A percentile compares a stretch with the other conserved stretches of the same genome.
These are phyloP conservation scores for Odontamblyopus rebecca DNA, from an alignment of 2,797 vertebrate genomes.

Conservation along the genomic window DNA sequence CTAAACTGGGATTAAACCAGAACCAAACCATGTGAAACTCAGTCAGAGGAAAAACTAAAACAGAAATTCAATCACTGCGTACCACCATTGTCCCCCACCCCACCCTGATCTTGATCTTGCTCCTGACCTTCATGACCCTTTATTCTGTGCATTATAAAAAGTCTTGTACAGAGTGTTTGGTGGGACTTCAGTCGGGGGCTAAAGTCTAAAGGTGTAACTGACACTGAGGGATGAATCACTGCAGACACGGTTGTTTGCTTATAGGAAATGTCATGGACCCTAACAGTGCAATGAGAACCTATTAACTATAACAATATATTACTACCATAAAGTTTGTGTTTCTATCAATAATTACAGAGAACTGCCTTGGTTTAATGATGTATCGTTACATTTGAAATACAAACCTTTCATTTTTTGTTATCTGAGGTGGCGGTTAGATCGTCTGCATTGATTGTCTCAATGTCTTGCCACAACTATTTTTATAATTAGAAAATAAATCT, in stretches of 20 bases:
- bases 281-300: conserved; percentile 15
- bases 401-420: neutral
- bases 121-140: conserved; percentile 47
- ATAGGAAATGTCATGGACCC: conserved; percentile 19
- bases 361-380: neutral
- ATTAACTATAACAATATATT: neutral
- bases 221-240: conserved; percentile 47
- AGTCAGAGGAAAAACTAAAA: too few relatives aligned
- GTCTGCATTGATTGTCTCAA: neutral
- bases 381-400: neutral
- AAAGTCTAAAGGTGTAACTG: conserved; percentile 59
- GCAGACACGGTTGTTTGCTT: conserved; percentile 15
- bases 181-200: conserved; percentile 46
- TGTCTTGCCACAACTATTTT: neutral
- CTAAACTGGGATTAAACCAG: too few relatives aligned
- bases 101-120: neutral
- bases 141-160: conserved; percentile 64
- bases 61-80: neutral
- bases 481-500: neutral
- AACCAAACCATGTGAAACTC: too few relatives aligned
- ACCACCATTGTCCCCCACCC: neutral
- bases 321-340: neutral
- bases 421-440: neutral
- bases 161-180: conserved; percentile 45
- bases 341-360: neutral